A percentile compares a stretch with the other conserved stretches of the same genome.
Evolutionary conservation across 1,140 invertebrate genomes (phyloP).

Genomic region (Samia ricini): DNA sequence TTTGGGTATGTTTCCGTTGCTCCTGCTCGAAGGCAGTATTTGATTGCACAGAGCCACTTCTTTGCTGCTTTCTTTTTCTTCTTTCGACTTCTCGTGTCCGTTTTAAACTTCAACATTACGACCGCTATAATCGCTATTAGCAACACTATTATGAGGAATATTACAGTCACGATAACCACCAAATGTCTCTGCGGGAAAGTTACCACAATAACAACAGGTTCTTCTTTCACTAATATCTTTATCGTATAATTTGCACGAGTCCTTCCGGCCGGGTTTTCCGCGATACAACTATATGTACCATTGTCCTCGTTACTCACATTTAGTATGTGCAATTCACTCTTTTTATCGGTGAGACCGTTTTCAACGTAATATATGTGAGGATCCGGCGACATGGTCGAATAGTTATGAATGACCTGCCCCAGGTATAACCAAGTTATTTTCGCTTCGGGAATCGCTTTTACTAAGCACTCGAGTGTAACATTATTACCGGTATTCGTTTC

Average conservation of each 20-base stretch:
- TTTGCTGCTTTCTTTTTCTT: slow-evolving; percentile 78
- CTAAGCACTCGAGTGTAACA: slow-evolving; percentile 86
- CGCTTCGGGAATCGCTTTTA: slow-evolving; percentile 87
- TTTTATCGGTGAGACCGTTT: slow-evolving; percentile 83
- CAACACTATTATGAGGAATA: slow-evolving; percentile 80
- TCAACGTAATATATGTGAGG: slow-evolving; percentile 83
- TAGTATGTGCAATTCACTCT: slow-evolving; percentile 86
- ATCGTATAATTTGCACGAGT: slow-evolving; percentile 88
- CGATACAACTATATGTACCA: slow-evolving; percentile 88
- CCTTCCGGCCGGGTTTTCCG: slow-evolving; percentile 89
- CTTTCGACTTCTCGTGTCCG: slow-evolving; percentile 76
- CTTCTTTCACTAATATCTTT: slow-evolving; percentile 84
- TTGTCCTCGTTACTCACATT: slow-evolving; percentile 87
- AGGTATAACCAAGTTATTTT: slow-evolving; percentile 89
- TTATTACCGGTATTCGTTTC: slow-evolving; percentile 89
- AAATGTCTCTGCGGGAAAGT: slow-evolving; percentile 83
- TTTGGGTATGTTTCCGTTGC: slow-evolving; percentile 63
- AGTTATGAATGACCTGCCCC: slow-evolving; percentile 85
- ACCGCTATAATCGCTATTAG: slow-evolving; percentile 81
- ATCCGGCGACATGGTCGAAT: slow-evolving; percentile 80
- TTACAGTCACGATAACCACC: slow-evolving; percentile 81
- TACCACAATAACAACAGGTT: slow-evolving; percentile 81
- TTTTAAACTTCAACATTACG: slow-evolving; percentile 80
- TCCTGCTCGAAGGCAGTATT: slow-evolving; percentile 61
- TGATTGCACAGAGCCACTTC: slow-evolving; percentile 72